Evolutionary conservation across 23 tunicate species (phyloP).

Genomic region (Phallusia fumigata): DNA sequence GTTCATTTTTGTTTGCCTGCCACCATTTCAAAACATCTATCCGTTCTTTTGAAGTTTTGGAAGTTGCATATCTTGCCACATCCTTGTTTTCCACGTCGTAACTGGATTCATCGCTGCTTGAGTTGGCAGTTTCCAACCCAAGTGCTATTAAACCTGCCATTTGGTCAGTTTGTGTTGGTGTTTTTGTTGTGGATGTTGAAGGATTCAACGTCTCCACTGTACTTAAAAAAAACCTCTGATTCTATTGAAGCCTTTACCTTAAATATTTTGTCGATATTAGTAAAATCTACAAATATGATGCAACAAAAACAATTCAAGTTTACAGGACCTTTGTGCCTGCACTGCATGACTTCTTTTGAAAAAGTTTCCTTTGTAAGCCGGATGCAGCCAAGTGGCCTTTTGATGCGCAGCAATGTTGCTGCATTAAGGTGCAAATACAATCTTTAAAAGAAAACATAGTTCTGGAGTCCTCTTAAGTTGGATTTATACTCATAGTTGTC

Average conservation of each 20-base stretch:
- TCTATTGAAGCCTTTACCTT: constrained; percentile 5
- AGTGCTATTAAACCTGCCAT: constrained; percentile 8
- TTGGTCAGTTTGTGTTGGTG: neutral
- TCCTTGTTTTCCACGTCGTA: too few species aligned
- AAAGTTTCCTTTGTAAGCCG: too few species aligned
- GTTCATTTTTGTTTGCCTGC: too few species aligned
- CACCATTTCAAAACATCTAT: too few species aligned
- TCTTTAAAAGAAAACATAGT: neutral
- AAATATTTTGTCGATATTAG: neutral
- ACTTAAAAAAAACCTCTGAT: neutral
- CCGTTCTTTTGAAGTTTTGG: too few species aligned
- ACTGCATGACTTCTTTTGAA: too few species aligned
- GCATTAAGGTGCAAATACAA: too few species aligned
- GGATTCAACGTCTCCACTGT: too few species aligned
- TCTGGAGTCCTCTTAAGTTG: neutral
- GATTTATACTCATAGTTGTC: neutral
- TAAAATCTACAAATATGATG: neutral
- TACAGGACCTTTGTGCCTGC: too few species aligned
- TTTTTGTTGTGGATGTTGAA: neutral
- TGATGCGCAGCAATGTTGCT: neutral
- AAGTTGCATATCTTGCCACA: too few species aligned
- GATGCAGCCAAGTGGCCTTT: neutral
- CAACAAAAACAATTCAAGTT: too few species aligned
- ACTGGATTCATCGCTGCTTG: neutral
- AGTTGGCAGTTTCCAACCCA: neutral